Evolutionary conservation across 1,140 invertebrate species (phyloP), one percentile per base, ranked within the genome.

Genomic region (Epicauta chinensis): DNA sequence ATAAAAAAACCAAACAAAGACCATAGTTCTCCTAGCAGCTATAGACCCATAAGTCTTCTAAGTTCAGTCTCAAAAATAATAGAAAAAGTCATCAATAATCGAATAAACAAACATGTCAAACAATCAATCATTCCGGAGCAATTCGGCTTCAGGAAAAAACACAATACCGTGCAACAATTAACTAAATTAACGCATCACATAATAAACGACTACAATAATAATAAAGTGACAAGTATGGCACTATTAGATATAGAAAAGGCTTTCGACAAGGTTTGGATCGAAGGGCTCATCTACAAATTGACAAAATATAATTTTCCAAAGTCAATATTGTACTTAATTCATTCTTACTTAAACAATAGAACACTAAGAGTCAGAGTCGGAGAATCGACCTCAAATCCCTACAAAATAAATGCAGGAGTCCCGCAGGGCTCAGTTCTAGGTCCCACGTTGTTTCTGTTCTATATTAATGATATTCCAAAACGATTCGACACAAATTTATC

Each of bases 91-190:
- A 17, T 45, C 3, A 16, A 31, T 31, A 45, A 45, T 3, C 30
- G 23, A 45, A 6, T 45, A 15, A 45, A 30, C 10, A 34, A 45
- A 38, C n/a, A 30, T 5, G 10, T 30, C 10, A 30, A 30, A 30
- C 4, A 30, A 30, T 30, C 10, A 30, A 30, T 5, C 4, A 4
- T 30, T 5, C 3, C 9, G 11, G 10, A 34, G 11, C 69, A 74
- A 51, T 71, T 71, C 58, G 72, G 69, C 0, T 74, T 76, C 35
- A 59, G 66, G 56, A 23, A 17, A 16, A 39, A 46, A 9, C 65
- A 70, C 16, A 63, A 46, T 6, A 74, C 71, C 0, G 58, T 59
- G 0, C 63, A 71, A 46, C 71, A 73, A 51, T 16, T 73, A 2
- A 37, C 62, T 0, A 49, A 66, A 44, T 58, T 76, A 14, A 59